Evolutionary conservation across 2,888 invertebrate species (phyloP).

Genomic region (Phlogophora meticulosa): DNA sequence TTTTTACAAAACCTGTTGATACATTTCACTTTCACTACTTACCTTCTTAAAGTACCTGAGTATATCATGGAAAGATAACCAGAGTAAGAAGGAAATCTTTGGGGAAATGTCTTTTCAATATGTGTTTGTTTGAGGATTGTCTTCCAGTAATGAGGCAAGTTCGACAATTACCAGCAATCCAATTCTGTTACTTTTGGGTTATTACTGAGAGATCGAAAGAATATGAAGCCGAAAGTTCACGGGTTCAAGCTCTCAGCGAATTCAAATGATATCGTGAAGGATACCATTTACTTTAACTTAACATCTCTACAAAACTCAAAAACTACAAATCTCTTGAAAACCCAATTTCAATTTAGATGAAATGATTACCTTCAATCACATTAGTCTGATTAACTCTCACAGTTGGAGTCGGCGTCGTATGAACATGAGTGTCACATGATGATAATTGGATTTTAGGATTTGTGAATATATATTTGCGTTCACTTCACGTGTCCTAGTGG

Average conservation of each 20-base stretch:
- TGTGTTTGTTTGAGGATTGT: slow-evolving; percentile 24
- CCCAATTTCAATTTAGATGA: slow-evolving; percentile 22
- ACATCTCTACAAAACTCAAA: not conserved
- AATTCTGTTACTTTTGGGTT: too few species aligned
- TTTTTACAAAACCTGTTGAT: too few species aligned
- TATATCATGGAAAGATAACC: not conserved
- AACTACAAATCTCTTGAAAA: too few species aligned
- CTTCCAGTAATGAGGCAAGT: slow-evolving; percentile 30
- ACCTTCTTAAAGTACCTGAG: not conserved
- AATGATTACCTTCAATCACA: slow-evolving; percentile 18
- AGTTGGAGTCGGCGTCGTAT: not conserved
- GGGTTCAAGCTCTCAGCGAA: too few species aligned
- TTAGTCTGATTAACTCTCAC: slow-evolving; percentile 6
- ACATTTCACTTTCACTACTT: too few species aligned
- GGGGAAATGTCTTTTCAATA: slow-evolving; percentile 6
- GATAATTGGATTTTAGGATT: slow-evolving; percentile 29
- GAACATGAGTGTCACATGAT: slow-evolving; percentile 9
- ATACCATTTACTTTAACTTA: not conserved
- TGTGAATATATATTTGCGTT: slow-evolving; percentile 18
- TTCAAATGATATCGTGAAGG: too few species aligned
- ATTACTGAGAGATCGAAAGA: slow-evolving; percentile 2
- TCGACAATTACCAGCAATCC: slow-evolving; percentile 10
- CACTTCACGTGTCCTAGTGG: not conserved
- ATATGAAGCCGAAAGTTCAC: not conserved
- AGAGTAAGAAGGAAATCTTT: not conserved